phyloP scores from a whole-genome alignment of 2,888 invertebrate species.

The Chloromyia formosa region DNA sequence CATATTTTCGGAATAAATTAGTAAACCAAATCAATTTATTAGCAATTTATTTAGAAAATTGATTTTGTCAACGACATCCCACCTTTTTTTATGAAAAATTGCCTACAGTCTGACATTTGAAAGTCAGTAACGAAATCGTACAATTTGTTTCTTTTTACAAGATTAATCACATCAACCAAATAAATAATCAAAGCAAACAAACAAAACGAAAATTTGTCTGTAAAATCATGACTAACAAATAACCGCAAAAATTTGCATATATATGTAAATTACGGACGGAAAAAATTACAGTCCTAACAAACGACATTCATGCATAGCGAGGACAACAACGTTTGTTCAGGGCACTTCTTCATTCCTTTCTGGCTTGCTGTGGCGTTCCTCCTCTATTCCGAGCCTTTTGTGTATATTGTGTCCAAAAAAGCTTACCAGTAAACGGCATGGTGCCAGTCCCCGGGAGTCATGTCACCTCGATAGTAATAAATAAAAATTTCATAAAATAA shows the following conservation, averaged over 20 bases:
- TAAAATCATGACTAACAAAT: conserved; percentile 35
- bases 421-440: conserved; percentile 21
- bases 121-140: not conserved
- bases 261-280: conserved; percentile 33
- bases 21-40: no score
- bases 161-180: conserved; percentile 25
- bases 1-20: no score
- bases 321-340: not conserved
- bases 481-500: conserved; percentile 32
- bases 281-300: not conserved
- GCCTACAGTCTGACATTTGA: not conserved
- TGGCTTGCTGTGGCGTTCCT: not conserved
- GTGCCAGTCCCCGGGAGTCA: conserved; percentile 35
- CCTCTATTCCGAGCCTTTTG: not conserved
- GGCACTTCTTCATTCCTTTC: conserved; percentile 26
- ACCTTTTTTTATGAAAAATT: not conserved
- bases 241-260: conserved; percentile 39
- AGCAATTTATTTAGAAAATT: no score
- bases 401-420: conserved; percentile 9
- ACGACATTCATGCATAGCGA: not conserved
- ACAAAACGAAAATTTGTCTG: not conserved
- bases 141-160: not conserved
- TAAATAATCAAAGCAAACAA: no score
- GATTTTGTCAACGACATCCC: no score
- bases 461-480: conserved; percentile 38